phyloP scores from a whole-genome alignment of 2,888 invertebrate species.

The Xylocampa areola region DNA sequence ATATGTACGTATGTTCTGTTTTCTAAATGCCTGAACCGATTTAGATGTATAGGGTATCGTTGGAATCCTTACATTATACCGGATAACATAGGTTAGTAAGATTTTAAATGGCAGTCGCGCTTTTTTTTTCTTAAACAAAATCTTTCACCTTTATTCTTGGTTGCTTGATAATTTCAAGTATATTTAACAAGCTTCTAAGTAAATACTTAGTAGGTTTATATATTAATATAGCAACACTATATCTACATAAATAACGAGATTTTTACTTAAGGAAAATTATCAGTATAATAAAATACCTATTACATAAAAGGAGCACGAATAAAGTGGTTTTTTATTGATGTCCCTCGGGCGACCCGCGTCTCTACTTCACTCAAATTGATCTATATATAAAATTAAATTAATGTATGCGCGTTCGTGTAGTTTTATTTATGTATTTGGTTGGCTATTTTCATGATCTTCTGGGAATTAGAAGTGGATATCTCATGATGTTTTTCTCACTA shows the following conservation, averaged over 20 bases:
- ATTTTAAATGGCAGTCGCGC: too few relatives aligned
- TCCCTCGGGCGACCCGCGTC: conserved; percentile 56
- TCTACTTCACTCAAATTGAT: conserved; percentile 55
- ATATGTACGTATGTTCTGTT: too few relatives aligned
- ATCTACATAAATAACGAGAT: conserved; percentile 13
- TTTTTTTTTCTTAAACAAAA: too few relatives aligned
- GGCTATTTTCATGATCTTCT: conserved; percentile 8
- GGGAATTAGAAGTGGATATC: conserved; percentile 1
- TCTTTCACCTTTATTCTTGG: too few relatives aligned
- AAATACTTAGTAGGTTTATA: too few relatives aligned
- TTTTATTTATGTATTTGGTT: conserved; percentile 40
- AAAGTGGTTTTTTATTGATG: conserved; percentile 73
- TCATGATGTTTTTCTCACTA: too few relatives aligned
- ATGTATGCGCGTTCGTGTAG: conserved; percentile 41
- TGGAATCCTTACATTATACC: too few relatives aligned
- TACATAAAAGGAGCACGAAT: conserved; percentile 60
- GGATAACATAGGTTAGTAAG: too few relatives aligned
- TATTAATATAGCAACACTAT: not conserved
- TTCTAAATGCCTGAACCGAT: too few relatives aligned
- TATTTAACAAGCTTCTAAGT: too few relatives aligned
- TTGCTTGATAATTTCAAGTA: too few relatives aligned
- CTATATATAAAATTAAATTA: conserved; percentile 44
- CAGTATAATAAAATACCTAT: conserved; percentile 62
- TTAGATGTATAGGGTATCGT: too few relatives aligned
- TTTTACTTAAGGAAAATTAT: conserved; percentile 49